Base-by-base conservation (phyloP, 2,888 invertebrate genomes). In the Masnerella sp. region DNA sequence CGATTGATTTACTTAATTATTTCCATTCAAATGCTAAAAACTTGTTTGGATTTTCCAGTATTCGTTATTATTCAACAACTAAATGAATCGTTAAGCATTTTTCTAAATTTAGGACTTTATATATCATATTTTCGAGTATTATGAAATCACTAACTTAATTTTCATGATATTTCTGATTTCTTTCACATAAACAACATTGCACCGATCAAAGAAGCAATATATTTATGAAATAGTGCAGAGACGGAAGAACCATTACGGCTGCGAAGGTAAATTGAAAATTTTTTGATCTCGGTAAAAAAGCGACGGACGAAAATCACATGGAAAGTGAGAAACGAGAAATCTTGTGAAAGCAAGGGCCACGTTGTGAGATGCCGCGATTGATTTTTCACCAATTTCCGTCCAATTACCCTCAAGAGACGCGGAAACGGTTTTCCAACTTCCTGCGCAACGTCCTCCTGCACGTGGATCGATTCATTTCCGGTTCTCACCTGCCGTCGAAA, bases 301-400 rank as follows among this genome's bases (percentile, higher is more conserved):
- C 43, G 22, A 47, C 38, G 28, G 54, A 30, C 42, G 64, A 64
- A 61, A 74, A 74, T 64, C 38, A 47, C 56, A 32, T 30, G 49
- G 9, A 56, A 51, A 56, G 52, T 36, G 52, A 59, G 28, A 42
- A 56, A 64, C 22, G 61, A 54, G 68, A 61, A 59, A 74, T 74
- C 74, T 54, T 65, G 54, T 51, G 22, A 67, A 61, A 47, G 58
- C 45, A 51, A 64, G 64, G 58, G 36, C 65, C 40, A 45, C 69
- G 30, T 38, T 52, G 0, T 45, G 70, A 70, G 68, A 54, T 47
- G 43, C 38, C 40, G 58, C 64, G 49, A 77, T 75, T 75, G 77
- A 79, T 79, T 83, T 84, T 83, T 81, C 80, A 78, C 77, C 83
- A 79, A 83, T 80, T 82, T 78, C 77, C 73, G 68, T 75, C 78